phyloP scores from a whole-genome alignment of 2,113 vertebrate species.

The Artemisiospiza belli region DNA sequence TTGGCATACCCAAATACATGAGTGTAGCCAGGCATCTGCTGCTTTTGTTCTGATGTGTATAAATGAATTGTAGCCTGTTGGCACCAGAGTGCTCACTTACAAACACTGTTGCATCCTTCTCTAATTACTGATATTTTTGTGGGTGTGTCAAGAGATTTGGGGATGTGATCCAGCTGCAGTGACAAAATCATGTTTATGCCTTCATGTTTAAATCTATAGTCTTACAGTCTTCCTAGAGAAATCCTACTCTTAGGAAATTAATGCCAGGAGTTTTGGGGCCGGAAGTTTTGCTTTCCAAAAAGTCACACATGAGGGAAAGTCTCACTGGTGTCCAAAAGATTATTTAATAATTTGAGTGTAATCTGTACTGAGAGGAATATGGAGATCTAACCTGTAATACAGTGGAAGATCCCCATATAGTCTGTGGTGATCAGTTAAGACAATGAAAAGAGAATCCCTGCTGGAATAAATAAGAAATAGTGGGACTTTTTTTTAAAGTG shows the following conservation, averaged over 20 bases:
- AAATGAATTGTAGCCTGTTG: slow-evolving; percentile 46
- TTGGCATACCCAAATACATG: slow-evolving; percentile 11
- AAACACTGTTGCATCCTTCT: slow-evolving; percentile 30
- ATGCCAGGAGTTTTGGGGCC: neutral
- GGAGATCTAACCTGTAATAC: neutral
- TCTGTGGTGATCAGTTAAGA: neutral
- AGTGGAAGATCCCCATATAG: neutral
- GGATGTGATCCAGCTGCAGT: slow-evolving; percentile 50
- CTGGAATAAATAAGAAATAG: neutral
- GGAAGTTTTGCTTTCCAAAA: neutral
- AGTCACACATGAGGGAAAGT: neutral
- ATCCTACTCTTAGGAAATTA: neutral
- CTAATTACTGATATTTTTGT: slow-evolving; percentile 54
- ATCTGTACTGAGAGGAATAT: neutral
- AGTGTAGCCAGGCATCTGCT: slow-evolving; percentile 54
- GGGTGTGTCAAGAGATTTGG: slow-evolving; percentile 33
- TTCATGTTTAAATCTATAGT: neutral
- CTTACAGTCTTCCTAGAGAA: neutral
- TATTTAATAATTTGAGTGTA: neutral
- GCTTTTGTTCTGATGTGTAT: slow-evolving; percentile 56
- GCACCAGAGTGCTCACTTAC: slow-evolving; percentile 23
- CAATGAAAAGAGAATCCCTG: neutral
- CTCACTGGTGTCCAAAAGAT: neutral
- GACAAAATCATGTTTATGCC: neutral
- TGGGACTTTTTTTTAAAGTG: neutral